A percentile compares a stretch with the other conserved stretches of the same genome.
Evolutionary conservation across 1,140 invertebrate genomes (phyloP).

Genomic region (Drosophila ironensis): DNA sequence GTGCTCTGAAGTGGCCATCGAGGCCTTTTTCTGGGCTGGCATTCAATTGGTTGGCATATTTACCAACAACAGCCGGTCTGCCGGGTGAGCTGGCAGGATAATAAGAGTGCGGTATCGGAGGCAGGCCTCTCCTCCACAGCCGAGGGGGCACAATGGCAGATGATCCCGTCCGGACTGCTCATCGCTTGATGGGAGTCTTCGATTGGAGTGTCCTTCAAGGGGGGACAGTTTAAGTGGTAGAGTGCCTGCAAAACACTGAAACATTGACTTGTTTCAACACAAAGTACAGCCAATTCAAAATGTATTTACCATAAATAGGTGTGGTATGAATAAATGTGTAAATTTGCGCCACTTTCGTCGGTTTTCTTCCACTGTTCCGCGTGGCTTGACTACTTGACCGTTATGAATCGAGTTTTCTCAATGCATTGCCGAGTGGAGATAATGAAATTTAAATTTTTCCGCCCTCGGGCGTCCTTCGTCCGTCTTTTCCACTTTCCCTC

Average conservation of each 20-base stretch:
- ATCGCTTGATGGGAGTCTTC: slow-evolving; percentile 8
- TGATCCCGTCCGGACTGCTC: slow-evolving; percentile 1
- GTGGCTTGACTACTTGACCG: slow-evolving; percentile 13
- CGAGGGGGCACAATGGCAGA: slow-evolving; percentile 4
- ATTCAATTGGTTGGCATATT: slow-evolving; percentile 46
- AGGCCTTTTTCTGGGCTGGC: slow-evolving; percentile 21
- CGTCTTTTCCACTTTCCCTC: slow-evolving; percentile 1
- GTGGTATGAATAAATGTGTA: not conserved
- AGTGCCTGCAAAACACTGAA: not conserved
- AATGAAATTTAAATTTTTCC: slow-evolving; percentile 42
- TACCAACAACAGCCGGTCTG: slow-evolving; percentile 26
- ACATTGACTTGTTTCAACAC: too few species aligned
- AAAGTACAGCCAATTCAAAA: too few species aligned
- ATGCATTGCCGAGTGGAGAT: slow-evolving; percentile 14
- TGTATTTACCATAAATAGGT: too few species aligned
- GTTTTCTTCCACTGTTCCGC: not conserved
- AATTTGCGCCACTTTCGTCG: not conserved
- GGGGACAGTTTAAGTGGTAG: slow-evolving; percentile 1
- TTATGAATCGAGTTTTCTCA: slow-evolving; percentile 38
- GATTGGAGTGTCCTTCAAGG: slow-evolving; percentile 15
- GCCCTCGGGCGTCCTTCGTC: not conserved
- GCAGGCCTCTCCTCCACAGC: slow-evolving; percentile 4
- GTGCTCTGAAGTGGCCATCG: slow-evolving; percentile 24
- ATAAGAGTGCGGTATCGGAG: slow-evolving; percentile 22
- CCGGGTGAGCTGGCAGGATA: slow-evolving; percentile 20